These are phyloP conservation scores for Calephelis virginiensis DNA, from an alignment of 1,140 invertebrate species.

Conservation along the genomic window DNA sequence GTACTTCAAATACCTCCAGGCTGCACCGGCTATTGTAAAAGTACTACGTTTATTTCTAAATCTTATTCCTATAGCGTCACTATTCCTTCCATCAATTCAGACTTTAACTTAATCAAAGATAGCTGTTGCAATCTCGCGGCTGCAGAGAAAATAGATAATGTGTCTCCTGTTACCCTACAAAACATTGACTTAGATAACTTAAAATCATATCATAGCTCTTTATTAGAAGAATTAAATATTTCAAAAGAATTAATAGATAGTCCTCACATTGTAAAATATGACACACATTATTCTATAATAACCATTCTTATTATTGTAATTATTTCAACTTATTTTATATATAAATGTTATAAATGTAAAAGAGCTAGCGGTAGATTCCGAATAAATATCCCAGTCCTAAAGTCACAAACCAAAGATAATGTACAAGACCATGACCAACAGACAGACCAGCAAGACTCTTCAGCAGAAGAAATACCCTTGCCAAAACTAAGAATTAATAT, in stretches of 20 bases:
- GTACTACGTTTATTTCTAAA: constrained; percentile 24
- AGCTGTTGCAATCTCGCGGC: constrained; percentile 25
- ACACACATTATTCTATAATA: constrained; percentile 11
- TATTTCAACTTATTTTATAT: background rate
- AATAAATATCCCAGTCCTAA: background rate
- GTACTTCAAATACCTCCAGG: background rate
- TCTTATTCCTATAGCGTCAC: constrained; percentile 18
- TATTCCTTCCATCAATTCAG: background rate
- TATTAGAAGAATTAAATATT: background rate
- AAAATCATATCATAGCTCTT: background rate
- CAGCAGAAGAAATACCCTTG: background rate
- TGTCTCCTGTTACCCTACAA: constrained; percentile 20
- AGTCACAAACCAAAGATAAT: background rate
- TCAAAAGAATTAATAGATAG: background rate
- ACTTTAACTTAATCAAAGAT: constrained; percentile 33
- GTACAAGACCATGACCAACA: background rate
- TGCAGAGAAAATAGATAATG: constrained; percentile 20
- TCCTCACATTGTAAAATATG: constrained; percentile 16
- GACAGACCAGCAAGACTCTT: background rate
- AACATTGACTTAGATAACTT: constrained; percentile 23
- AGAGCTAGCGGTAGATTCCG: background rate
- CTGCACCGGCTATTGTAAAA: constrained; percentile 10
- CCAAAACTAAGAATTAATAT: background rate
- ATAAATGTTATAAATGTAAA: background rate
- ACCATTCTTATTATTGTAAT: background rate